These are phyloP conservation scores for Athene noctua DNA, from an alignment of 2,113 vertebrate species.

Conservation along the genomic window DNA sequence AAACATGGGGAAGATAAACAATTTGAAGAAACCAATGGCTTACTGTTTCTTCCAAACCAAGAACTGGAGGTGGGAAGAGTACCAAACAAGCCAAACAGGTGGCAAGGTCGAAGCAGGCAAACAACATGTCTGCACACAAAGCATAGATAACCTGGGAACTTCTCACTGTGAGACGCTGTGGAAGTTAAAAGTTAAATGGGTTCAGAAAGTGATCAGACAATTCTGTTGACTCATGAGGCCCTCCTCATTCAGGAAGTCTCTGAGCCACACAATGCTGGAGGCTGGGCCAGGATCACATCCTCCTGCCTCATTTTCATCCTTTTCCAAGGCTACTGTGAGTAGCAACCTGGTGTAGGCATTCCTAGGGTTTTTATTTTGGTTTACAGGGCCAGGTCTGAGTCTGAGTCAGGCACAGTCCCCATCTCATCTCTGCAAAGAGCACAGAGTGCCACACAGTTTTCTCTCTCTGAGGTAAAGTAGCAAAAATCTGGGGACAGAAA, in stretches of 20 bases:
- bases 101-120: not conserved
- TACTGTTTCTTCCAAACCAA: not conserved
- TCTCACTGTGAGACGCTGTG: not conserved
- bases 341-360: not conserved
- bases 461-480: not conserved
- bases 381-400: not conserved
- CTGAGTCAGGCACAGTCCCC: not conserved
- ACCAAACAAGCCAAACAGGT: not conserved
- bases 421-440: not conserved
- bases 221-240: accelerated
- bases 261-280: not conserved
- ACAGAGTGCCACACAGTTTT: not conserved
- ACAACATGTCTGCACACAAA: not conserved
- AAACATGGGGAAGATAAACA: not conserved
- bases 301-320: not conserved
- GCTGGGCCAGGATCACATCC: not conserved
- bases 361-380: not conserved
- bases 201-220: not conserved
- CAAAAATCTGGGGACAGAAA: not conserved
- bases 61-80: not conserved
- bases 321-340: not conserved
- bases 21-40: not conserved
- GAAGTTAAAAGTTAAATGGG: not conserved
- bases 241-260: not conserved
- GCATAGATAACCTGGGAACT: not conserved